These are phyloP conservation scores for Chascanopsetta lugubris DNA, from an alignment of 2,113 vertebrate species.

Conservation along the genomic window DNA sequence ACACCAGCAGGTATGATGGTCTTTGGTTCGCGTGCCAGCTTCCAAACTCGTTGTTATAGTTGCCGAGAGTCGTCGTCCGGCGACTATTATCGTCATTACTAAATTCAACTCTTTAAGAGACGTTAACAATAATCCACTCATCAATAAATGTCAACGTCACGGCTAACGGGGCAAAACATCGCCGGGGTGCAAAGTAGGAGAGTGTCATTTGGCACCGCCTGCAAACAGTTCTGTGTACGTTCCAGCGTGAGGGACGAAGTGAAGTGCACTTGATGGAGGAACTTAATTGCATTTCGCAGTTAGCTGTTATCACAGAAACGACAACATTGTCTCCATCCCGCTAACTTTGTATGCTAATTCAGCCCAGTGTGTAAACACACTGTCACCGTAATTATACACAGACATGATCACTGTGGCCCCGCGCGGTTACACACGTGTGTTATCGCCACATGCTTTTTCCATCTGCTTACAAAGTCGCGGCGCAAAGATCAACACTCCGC, in stretches of 20 bases:
- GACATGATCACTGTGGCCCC: slow-evolving; percentile 37
- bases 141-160: no score
- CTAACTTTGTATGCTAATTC: slow-evolving; percentile 39
- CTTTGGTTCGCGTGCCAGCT: no score
- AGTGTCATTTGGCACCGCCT: neutral
- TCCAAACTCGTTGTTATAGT: no score
- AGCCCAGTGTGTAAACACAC: slow-evolving; percentile 29
- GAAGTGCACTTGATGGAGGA: slow-evolving; percentile 14
- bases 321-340: slow-evolving; percentile 22
- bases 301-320: slow-evolving; percentile 17
- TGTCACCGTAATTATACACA: slow-evolving; percentile 45
- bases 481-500: slow-evolving; percentile 25
- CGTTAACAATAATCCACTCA: no score
- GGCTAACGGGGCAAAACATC: no score
- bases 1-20: no score
- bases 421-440: slow-evolving; percentile 20
- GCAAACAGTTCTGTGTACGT: neutral
- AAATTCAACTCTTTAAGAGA: no score
- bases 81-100: no score
- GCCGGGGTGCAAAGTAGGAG: no score
- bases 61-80: no score
- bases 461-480: slow-evolving; percentile 28
- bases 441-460: slow-evolving; percentile 46
- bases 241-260: neutral
- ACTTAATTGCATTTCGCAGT: slow-evolving; percentile 32